Conservation (phyloP, 2,113 vertebrate species). For the Cygnus buccinator region DNA sequence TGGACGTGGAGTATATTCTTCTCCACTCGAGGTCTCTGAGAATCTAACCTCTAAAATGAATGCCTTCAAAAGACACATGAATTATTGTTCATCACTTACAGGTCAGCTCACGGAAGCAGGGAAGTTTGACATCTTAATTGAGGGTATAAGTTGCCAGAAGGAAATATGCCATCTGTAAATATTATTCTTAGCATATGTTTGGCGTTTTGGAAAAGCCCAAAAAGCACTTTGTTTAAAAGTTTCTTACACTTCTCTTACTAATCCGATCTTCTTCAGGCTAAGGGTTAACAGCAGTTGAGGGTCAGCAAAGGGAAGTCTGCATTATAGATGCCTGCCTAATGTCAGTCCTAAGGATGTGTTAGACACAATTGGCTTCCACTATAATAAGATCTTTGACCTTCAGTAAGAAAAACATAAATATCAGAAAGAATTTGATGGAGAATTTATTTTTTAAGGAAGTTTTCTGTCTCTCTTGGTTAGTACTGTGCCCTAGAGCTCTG, state of each 20-base stretch:
- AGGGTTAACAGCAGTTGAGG: conserved; percentile 40
- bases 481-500: background rate
- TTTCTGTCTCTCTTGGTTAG: background rate
- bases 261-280: conserved; percentile 31
- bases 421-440: background rate
- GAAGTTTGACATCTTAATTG: conserved; percentile 32
- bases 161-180: conserved; percentile 1
- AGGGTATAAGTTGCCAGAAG: conserved; percentile 26
- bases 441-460: conserved; percentile 10
- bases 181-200: background rate
- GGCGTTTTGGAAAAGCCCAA: background rate
- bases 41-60: background rate
- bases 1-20: background rate
- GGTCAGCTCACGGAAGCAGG: conserved; percentile 1
- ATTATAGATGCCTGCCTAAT: background rate
- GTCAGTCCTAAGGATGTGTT: conserved; percentile 28
- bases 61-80: background rate
- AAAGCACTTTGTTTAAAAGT: conserved; percentile 33
- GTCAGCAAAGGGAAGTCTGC: conserved; percentile 39
- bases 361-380: conserved; percentile 36
- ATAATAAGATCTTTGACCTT: conserved; percentile 45
- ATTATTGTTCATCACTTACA: conserved; percentile 2
- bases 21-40: background rate
- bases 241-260: background rate
- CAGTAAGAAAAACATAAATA: background rate